These are phyloP conservation scores for Daubentonia madagascariensis DNA, from an alignment of 2,113 vertebrate species.

Conservation along the genomic window DNA sequence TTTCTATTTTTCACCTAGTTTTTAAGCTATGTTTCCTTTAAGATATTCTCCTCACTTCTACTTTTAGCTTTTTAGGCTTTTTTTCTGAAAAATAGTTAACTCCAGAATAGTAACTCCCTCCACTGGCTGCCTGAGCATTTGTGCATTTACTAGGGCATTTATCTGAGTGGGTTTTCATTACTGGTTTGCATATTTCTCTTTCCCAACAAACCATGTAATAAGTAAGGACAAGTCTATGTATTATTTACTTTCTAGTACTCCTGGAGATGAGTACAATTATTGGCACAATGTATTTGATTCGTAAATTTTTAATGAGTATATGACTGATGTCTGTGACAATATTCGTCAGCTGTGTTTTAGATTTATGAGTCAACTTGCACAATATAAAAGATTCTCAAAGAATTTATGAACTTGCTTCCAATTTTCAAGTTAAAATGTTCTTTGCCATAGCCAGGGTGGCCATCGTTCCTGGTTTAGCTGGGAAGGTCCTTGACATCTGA, in stretches of 20 bases:
- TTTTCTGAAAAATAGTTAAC: not conserved
- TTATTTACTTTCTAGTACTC: not conserved
- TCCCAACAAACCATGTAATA: not conserved
- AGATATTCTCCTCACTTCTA: not conserved
- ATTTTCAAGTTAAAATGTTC: not conserved
- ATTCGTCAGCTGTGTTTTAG: not conserved
- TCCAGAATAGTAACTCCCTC: not conserved
- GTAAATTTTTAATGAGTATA: rapidly evolving
- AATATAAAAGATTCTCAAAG: not conserved
- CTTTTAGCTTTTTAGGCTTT: not conserved
- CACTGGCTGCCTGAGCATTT: not conserved
- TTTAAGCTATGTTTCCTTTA: not conserved
- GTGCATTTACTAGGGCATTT: too few species aligned
- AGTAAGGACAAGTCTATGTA: not conserved
- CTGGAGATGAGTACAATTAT: not conserved
- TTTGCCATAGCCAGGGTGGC: not conserved
- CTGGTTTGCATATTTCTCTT: not conserved
- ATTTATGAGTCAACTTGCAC: not conserved
- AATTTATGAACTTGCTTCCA: not conserved
- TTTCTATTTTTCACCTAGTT: not conserved
- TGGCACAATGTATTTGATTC: not conserved
- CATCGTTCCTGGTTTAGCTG: too few species aligned
- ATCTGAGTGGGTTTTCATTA: too few species aligned
- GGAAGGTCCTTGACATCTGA: too few species aligned
- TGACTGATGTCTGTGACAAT: not conserved